Evolutionary conservation across 2,113 vertebrate genomes (phyloP).

Genomic region (Oenanthe oenanthe): DNA sequence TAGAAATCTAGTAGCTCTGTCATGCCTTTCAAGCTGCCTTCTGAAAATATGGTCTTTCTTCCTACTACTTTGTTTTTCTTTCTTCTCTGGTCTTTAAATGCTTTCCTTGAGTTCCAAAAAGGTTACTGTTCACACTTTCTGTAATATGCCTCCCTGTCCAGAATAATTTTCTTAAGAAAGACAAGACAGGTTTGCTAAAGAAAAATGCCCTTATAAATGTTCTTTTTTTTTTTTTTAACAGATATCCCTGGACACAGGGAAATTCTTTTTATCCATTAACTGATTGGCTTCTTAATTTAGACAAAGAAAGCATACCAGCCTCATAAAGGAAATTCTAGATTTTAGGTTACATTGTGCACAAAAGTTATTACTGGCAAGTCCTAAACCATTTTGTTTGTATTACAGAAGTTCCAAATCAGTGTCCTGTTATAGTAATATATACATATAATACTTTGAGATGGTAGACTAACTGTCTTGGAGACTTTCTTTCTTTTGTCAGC

Average conservation of each 20-base stretch:
- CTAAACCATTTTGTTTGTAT: background rate
- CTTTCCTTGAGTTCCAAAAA: background rate
- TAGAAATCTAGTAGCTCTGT: background rate
- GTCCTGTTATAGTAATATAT: background rate
- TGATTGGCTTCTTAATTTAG: background rate
- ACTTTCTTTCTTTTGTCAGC: background rate
- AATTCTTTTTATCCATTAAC: background rate
- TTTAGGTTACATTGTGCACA: background rate
- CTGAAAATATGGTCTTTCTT: background rate
- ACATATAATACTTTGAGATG: background rate
- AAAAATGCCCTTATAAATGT: background rate
- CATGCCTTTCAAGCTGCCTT: background rate
- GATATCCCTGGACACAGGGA: background rate
- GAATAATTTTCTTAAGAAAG: background rate
- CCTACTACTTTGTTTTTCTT: background rate
- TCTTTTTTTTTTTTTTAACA: background rate
- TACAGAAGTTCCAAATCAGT: background rate
- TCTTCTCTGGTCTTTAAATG: background rate
- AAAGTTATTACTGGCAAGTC: background rate
- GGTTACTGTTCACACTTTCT: background rate
- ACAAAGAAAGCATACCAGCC: background rate
- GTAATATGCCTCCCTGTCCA: background rate
- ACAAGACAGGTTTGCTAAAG: background rate
- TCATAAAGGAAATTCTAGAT: background rate
- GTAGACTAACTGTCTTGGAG: background rate